These are phyloP conservation scores for Adineta ricciae DNA, from an alignment of 2,888 invertebrate genomes.

Conservation along the genomic window DNA sequence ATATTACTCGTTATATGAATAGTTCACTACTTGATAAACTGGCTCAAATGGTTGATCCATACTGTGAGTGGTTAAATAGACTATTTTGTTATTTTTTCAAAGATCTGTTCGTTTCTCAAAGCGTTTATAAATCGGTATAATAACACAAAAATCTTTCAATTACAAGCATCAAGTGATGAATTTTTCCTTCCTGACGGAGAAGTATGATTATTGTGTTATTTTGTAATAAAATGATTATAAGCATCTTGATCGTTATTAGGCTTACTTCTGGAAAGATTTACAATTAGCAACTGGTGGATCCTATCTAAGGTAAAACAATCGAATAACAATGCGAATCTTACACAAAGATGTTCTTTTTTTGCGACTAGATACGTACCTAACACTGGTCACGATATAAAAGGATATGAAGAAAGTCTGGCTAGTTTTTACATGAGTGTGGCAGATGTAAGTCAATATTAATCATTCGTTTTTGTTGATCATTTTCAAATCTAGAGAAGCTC, in stretches of 20 bases:
- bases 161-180: constrained; percentile 41
- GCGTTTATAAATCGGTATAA: constrained; percentile 40
- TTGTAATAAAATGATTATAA: constrained; percentile 29
- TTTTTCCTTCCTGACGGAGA: constrained; percentile 41
- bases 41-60: constrained; percentile 39
- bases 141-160: constrained; percentile 39
- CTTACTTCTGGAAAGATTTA: constrained; percentile 35
- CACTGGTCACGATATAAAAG: constrained; percentile 27
- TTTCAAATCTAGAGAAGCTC: not conserved
- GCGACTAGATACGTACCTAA: not conserved
- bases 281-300: constrained; percentile 38
- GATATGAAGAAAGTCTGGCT: constrained; percentile 24
- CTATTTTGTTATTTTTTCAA: not conserved
- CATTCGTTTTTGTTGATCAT: not conserved
- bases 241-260: constrained; percentile 13
- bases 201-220: not conserved
- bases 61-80: constrained; percentile 32
- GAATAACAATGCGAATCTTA: not conserved
- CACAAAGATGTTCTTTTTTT: not conserved
- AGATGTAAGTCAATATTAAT: not conserved
- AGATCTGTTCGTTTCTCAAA: constrained; percentile 33
- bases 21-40: constrained; percentile 36
- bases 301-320: not conserved
- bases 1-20: constrained; percentile 40
- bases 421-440: constrained; percentile 27